Evolutionary conservation across 2,888 invertebrate species (phyloP).

Genomic region (Catocala fraxini): DNA sequence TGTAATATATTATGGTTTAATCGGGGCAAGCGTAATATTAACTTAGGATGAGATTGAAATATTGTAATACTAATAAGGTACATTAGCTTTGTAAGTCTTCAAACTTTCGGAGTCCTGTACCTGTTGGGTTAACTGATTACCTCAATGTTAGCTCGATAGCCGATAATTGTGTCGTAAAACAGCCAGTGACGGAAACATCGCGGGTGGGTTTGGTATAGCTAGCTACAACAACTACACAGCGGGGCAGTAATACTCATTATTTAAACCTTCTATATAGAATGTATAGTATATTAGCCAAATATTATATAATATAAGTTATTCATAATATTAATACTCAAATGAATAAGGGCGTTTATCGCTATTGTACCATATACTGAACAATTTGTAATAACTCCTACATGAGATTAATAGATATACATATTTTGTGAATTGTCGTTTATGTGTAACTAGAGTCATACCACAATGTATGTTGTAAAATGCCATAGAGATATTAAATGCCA

Average conservation of each 20-base stretch:
- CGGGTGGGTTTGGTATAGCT: too few relatives aligned
- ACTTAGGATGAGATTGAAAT: constrained; percentile 3
- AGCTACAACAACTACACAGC: constrained; percentile 4
- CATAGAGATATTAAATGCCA: too few relatives aligned
- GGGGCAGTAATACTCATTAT: constrained; percentile 22
- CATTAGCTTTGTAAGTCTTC: constrained; percentile 26
- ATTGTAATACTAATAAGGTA: constrained; percentile 11
- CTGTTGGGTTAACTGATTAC: constrained; percentile 34
- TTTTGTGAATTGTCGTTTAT: too few relatives aligned
- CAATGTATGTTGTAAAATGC: too few relatives aligned
- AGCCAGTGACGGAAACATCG: constrained; percentile 11
- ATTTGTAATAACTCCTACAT: too few relatives aligned
- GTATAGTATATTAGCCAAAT: constrained; percentile 3
- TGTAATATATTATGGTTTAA: constrained; percentile 22
- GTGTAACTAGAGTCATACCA: too few relatives aligned
- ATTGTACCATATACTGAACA: too few relatives aligned
- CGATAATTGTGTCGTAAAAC: constrained; percentile 26
- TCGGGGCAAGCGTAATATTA: constrained; percentile 12
- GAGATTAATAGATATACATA: too few relatives aligned
- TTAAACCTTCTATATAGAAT: background rate
- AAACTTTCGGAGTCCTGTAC: constrained; percentile 54
- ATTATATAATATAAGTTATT: constrained; percentile 2
- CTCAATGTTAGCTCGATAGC: constrained; percentile 23
- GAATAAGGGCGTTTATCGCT: too few relatives aligned
- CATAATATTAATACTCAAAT: too few relatives aligned